Evolutionary conservation across 2,113 vertebrate genomes (phyloP).

Genomic region (Ctenomys sociabilis): DNA sequence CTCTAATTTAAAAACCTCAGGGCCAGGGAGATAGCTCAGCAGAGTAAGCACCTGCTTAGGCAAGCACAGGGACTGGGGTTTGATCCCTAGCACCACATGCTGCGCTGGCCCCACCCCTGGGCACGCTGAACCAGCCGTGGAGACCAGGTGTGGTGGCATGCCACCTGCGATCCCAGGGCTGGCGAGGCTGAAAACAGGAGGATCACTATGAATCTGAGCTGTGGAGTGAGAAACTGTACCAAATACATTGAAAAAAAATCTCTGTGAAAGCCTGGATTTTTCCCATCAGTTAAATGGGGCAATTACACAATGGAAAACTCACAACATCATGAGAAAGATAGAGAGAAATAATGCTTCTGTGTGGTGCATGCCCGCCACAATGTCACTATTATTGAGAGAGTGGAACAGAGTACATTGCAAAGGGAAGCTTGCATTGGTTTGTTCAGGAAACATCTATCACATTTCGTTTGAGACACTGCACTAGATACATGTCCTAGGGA

Average conservation of each 20-base stretch:
- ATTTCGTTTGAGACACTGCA: not conserved
- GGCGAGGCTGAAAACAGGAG: too few species aligned
- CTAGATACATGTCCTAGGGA: constrained; percentile 2
- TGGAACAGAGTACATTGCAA: not conserved
- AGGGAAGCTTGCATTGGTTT: not conserved
- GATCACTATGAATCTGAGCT: too few species aligned
- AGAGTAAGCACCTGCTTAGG: too few species aligned
- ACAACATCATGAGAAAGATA: not conserved
- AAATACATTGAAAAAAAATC: not conserved
- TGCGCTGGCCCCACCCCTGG: too few species aligned
- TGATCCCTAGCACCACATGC: too few species aligned
- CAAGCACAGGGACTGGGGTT: too few species aligned
- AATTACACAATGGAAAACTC: not conserved
- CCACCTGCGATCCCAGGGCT: too few species aligned
- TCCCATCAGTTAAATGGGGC: not conserved
- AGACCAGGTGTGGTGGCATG: too few species aligned
- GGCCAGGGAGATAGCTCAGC: too few species aligned
- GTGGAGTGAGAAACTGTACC: too few species aligned
- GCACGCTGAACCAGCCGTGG: too few species aligned
- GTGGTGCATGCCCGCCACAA: not conserved
- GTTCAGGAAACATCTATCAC: not conserved
- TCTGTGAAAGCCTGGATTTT: not conserved
- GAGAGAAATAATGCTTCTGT: not conserved
- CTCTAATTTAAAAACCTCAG: constrained; percentile 40
- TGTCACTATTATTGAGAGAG: not conserved